phyloP scores from a whole-genome alignment of 1,140 invertebrate species.

The Brachionus plicatilis region DNA sequence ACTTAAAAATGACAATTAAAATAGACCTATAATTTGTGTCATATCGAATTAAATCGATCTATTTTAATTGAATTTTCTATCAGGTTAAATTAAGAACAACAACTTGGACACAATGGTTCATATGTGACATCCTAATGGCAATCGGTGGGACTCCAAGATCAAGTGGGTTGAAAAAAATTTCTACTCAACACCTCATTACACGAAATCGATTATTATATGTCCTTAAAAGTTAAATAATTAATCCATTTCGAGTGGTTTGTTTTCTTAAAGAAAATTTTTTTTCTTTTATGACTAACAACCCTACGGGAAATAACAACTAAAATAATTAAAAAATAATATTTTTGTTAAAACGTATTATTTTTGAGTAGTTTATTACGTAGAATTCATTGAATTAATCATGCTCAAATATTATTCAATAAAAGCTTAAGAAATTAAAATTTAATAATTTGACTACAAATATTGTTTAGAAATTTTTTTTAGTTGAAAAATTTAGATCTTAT shows the following conservation, averaged over 20 bases:
- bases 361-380: not conserved
- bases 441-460: not conserved
- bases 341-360: slow-evolving; percentile 23
- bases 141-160: not conserved
- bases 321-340: slow-evolving; percentile 37
- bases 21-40: slow-evolving; percentile 12
- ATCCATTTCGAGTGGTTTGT: slow-evolving; percentile 28
- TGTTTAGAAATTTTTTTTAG: not conserved
- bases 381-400: slow-evolving; percentile 3
- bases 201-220: not conserved
- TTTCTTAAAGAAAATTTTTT: slow-evolving; percentile 16
- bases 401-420: not conserved
- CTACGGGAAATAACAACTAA: slow-evolving; percentile 19
- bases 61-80: not conserved
- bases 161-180: slow-evolving; percentile 14
- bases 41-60: slow-evolving; percentile 27
- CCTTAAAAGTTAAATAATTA: slow-evolving; percentile 39
- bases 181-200: not conserved
- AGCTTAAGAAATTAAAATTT: not conserved
- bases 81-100: slow-evolving; percentile 8
- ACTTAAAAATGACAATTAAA: slow-evolving; percentile 18
- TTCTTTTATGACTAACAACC: not conserved
- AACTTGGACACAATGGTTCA: slow-evolving; percentile 24
- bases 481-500: not conserved
- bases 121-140: not conserved